Evolutionary conservation across 2,797 vertebrate genomes (phyloP).

Genomic region (Phoeniculus purpureus): DNA sequence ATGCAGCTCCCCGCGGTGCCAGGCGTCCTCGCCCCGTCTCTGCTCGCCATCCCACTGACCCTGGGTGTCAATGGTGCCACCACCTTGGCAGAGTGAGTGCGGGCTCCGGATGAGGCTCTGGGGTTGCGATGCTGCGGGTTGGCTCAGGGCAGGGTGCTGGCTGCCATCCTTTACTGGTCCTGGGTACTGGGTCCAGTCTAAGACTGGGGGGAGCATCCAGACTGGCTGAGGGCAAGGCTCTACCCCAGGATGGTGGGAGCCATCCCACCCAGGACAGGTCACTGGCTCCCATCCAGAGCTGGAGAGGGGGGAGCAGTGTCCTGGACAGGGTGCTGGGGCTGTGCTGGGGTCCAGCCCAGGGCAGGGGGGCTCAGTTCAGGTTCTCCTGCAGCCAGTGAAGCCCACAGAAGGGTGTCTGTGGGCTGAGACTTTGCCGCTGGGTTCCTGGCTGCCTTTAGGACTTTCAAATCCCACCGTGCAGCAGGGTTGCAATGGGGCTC

Average conservation of each 20-base stretch:
- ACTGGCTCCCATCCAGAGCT: background rate
- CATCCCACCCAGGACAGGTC: background rate
- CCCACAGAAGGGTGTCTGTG: rapidly evolving
- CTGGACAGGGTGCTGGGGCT: background rate
- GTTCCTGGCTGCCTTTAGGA: background rate
- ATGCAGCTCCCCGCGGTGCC: constrained; percentile 61
- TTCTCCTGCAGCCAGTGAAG: background rate
- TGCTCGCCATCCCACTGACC: constrained; percentile 84
- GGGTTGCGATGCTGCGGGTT: background rate
- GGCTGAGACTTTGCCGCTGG: rapidly evolving
- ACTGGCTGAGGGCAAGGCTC: background rate
- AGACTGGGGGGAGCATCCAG: background rate
- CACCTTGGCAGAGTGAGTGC: constrained; percentile 86
- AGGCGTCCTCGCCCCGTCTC: constrained; percentile 74
- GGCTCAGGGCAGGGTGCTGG: background rate
- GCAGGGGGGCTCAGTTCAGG: rapidly evolving
- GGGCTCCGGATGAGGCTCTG: background rate
- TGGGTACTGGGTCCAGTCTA: background rate
- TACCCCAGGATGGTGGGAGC: background rate
- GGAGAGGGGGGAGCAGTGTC: background rate
- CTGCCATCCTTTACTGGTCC: background rate
- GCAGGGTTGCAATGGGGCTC: background rate
- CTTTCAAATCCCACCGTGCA: too few relatives aligned
- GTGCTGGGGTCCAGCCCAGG: background rate
- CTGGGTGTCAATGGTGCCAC: constrained; percentile 80